phyloP scores from a whole-genome alignment of 2,888 invertebrate genomes.

The Aleiodes leptofemur region DNA sequence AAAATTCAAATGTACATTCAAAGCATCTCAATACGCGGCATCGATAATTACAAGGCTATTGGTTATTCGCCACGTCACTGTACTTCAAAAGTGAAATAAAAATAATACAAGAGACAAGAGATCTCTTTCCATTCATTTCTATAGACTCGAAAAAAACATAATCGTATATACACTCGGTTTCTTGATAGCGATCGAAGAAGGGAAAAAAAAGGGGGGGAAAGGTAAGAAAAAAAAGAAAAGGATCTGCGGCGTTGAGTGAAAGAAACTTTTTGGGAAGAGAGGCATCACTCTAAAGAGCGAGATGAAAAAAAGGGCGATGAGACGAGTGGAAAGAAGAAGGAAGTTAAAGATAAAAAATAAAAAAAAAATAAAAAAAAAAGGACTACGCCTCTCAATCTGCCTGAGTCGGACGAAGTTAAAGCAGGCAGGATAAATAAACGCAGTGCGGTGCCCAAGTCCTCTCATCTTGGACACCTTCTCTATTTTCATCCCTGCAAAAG shows the following conservation, averaged over 20 bases:
- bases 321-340: conserved; percentile 34
- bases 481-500: conserved; percentile 59
- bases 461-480: conserved; percentile 72
- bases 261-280: conserved; percentile 31
- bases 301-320: conserved; percentile 34
- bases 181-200: conserved; percentile 56
- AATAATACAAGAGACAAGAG: conserved; percentile 39
- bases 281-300: conserved; percentile 26
- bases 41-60: conserved; percentile 53
- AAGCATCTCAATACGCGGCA: conserved; percentile 36
- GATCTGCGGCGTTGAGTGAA: conserved; percentile 25
- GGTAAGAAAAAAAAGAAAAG: conserved; percentile 31
- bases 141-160: conserved; percentile 34
- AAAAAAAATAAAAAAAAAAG: conserved; percentile 39
- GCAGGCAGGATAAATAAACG: conserved; percentile 73
- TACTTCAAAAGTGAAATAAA: conserved; percentile 43
- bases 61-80: conserved; percentile 48
- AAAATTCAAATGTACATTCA: too few species aligned
- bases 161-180: conserved; percentile 50
- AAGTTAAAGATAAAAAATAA: conserved; percentile 18
- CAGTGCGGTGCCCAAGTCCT: conserved; percentile 70
- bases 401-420: conserved; percentile 46
- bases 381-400: conserved; percentile 37
- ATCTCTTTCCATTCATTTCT: conserved; percentile 27
- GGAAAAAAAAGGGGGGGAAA: neutral